Evolutionary conservation across 2,113 vertebrate genomes (phyloP).

Genomic region (Gorilla gorilla): DNA sequence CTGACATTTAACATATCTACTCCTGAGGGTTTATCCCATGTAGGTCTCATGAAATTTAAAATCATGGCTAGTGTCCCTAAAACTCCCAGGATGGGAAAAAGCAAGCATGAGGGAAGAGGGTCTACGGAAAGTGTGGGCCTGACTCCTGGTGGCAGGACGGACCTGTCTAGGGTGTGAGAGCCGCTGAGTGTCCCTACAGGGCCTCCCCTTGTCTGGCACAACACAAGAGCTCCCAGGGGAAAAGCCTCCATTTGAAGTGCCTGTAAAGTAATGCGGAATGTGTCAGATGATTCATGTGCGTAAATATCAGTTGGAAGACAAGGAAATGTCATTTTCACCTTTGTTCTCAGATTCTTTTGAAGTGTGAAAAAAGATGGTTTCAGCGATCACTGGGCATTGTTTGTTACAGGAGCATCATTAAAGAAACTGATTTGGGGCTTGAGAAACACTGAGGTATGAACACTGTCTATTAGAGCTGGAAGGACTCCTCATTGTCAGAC

Average conservation of each 20-base stretch:
- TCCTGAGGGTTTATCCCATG: background rate
- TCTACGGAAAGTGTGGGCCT: background rate
- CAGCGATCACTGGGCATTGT: rapidly evolving
- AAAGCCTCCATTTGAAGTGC: background rate
- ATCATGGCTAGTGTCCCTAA: no score
- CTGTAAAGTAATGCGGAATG: background rate
- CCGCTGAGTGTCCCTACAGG: background rate
- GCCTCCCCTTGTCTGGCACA: background rate
- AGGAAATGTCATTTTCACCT: background rate
- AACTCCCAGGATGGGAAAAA: no score
- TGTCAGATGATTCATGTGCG: background rate
- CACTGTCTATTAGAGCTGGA: background rate
- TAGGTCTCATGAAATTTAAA: background rate
- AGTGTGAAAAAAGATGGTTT: background rate
- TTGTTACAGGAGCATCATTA: background rate
- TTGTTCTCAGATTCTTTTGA: background rate
- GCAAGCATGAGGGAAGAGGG: no score
- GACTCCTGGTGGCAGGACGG: background rate
- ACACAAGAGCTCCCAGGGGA: background rate
- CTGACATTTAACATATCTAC: background rate
- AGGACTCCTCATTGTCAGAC: rapidly evolving
- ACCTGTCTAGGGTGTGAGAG: background rate
- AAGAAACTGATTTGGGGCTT: background rate
- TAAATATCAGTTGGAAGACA: background rate
- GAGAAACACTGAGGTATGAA: background rate